Conservation (phyloP, 2,113 vertebrate species). For the Eublepharis macularius region DNA sequence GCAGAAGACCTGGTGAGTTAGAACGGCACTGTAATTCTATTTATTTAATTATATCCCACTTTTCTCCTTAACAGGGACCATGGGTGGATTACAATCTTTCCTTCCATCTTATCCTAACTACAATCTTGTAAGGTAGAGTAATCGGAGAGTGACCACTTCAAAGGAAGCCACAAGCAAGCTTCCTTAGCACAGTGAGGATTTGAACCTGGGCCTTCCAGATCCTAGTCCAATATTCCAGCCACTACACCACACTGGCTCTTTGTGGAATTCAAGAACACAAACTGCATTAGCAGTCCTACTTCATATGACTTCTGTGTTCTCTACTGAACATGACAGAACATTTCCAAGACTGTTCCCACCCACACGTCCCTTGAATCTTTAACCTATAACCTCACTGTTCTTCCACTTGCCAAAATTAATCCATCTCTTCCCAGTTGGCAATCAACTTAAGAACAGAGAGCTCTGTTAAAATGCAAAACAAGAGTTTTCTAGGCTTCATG, state of each 20-base stretch:
- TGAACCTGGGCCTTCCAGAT: too few relatives aligned
- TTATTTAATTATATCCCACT: neutral
- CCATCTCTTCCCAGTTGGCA: neutral
- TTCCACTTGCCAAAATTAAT: constrained; percentile 16
- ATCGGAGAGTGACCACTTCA: too few relatives aligned
- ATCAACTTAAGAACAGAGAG: constrained; percentile 7
- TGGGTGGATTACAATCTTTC: too few relatives aligned
- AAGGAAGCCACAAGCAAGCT: too few relatives aligned
- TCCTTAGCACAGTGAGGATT: too few relatives aligned
- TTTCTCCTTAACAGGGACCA: too few relatives aligned
- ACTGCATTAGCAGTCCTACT: neutral
- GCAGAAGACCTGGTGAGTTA: neutral
- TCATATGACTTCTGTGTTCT: neutral
- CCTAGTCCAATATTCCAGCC: too few relatives aligned
- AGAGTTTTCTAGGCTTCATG: neutral
- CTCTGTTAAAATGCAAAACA: constrained; percentile 3
- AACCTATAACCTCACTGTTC: neutral
- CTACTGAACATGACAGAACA: neutral
- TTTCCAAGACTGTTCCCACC: neutral
- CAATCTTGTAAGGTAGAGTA: too few relatives aligned
- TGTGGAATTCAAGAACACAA: neutral
- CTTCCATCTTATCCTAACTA: too few relatives aligned
- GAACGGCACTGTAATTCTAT: neutral
- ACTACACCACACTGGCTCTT: too few relatives aligned
- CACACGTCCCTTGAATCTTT: neutral